Percentiles rank a stretch among this genome's conserved stretches.
These are phyloP conservation scores for Hemicordylus capensis DNA, from an alignment of 2,113 vertebrate genomes.

Conservation along the genomic window DNA sequence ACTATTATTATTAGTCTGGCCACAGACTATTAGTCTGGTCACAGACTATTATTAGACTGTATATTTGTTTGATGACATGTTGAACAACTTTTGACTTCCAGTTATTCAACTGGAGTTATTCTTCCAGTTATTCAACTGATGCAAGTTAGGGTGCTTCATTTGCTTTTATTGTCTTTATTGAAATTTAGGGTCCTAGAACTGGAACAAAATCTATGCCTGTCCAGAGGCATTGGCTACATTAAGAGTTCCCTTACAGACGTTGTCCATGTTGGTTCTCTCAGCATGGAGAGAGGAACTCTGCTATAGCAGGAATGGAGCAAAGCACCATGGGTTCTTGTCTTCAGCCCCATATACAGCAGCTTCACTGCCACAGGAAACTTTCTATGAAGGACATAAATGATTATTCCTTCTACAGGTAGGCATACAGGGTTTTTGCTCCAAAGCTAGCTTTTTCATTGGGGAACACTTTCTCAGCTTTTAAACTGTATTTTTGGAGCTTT, in stretches of 20 bases:
- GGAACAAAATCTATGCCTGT: background rate
- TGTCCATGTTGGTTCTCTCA: background rate
- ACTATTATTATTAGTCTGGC: background rate
- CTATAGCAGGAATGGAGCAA: background rate
- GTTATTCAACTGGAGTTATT: background rate
- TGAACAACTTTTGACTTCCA: background rate
- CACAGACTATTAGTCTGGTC: background rate
- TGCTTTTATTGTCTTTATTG: background rate
- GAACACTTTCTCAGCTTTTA: background rate
- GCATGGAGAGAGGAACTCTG: background rate
- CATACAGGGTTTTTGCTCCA: background rate
- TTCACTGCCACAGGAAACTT: background rate
- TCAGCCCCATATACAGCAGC: too few relatives aligned
- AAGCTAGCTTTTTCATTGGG: background rate
- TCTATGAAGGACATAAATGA: background rate
- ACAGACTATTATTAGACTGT: background rate
- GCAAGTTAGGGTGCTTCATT: background rate
- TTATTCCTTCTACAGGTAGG: background rate
- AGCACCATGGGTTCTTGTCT: too few relatives aligned
- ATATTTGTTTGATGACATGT: background rate
- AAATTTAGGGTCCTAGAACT: background rate
- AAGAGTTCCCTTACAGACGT: background rate
- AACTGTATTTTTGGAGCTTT: background rate
- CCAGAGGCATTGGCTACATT: background rate
- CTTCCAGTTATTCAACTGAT: background rate